Conservation (phyloP, 2,888 invertebrate species). For the Coelopa pilipes region DNA sequence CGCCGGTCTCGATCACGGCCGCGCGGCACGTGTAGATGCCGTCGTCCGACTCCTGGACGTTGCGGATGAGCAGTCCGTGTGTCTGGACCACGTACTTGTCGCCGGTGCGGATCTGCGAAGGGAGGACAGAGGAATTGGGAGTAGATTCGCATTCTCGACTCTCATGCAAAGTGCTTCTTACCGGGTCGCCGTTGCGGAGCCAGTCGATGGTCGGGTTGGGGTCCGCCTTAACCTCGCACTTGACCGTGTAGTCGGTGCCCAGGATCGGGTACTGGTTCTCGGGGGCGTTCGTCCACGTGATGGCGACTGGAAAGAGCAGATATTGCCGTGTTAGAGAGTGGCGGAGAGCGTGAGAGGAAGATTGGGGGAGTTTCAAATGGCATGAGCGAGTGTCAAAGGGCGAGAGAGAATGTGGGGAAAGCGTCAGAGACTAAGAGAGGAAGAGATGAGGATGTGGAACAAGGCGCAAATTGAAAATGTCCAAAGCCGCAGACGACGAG, state of each 20-base stretch:
- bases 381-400: no score
- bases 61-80: slow-evolving; percentile 81
- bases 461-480: not conserved
- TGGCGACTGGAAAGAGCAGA: slow-evolving; percentile 73
- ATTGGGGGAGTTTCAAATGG: no score
- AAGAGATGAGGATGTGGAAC: not conserved
- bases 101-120: slow-evolving; percentile 72
- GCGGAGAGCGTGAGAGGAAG: no score
- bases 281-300: slow-evolving; percentile 88
- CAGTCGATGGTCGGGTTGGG: slow-evolving; percentile 88
- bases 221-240: slow-evolving; percentile 86
- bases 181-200: slow-evolving; percentile 80
- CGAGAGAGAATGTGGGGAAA: not conserved
- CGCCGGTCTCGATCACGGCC: slow-evolving; percentile 84
- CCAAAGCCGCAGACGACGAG: no score
- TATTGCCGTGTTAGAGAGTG: no score
- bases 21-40: slow-evolving; percentile 89
- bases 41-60: slow-evolving; percentile 84
- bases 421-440: not conserved
- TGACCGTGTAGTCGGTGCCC: slow-evolving; percentile 79
- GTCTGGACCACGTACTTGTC: slow-evolving; percentile 79
- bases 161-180: slow-evolving; percentile 59
- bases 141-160: not conserved
- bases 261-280: slow-evolving; percentile 83
- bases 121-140: not conserved